Evolutionary conservation across 2,888 invertebrate genomes (phyloP).

Genomic region (Drosophila bunnanda): DNA sequence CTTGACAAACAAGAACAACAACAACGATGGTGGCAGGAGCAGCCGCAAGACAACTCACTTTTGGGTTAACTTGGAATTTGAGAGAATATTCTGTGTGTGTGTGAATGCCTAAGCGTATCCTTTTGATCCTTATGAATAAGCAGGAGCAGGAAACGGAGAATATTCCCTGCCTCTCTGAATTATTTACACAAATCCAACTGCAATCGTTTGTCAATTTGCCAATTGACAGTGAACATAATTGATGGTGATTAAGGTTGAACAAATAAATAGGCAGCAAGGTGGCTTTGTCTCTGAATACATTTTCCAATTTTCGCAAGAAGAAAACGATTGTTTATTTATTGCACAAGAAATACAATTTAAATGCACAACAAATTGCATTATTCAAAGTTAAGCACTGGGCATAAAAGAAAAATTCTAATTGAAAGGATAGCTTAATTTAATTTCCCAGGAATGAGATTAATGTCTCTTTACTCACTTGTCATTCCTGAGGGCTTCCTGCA

Average conservation of each 20-base stretch:
- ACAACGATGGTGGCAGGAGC: not conserved
- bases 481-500: slow-evolving; percentile 69
- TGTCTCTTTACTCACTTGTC: slow-evolving; percentile 53
- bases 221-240: slow-evolving; percentile 52
- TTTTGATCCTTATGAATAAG: slow-evolving; percentile 37
- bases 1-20: slow-evolving; percentile 48
- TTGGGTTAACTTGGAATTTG: slow-evolving; percentile 25
- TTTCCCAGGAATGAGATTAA: too few species aligned
- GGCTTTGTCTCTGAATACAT: slow-evolving; percentile 9
- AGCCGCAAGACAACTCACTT: slow-evolving; percentile 48
- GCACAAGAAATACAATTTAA: slow-evolving; percentile 1
- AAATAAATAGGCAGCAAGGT: slow-evolving; percentile 2
- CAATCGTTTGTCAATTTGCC: slow-evolving; percentile 56
- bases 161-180: slow-evolving; percentile 27
- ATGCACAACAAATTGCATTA: slow-evolving; percentile 4
- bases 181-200: slow-evolving; percentile 46
- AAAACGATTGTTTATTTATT: slow-evolving; percentile 8
- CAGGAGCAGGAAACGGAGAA: slow-evolving; percentile 32
- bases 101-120: slow-evolving; percentile 6
- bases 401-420: not conserved
- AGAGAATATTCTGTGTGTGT: slow-evolving; percentile 3
- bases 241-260: slow-evolving; percentile 41
- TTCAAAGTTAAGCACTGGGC: not conserved
- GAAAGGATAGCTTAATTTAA: not conserved
- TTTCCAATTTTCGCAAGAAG: not conserved